A percentile compares a stretch with the other conserved stretches of the same genome.
phyloP scores from a whole-genome alignment of 2,797 vertebrate genomes.

The Heteromormyrus szaboi region DNA sequence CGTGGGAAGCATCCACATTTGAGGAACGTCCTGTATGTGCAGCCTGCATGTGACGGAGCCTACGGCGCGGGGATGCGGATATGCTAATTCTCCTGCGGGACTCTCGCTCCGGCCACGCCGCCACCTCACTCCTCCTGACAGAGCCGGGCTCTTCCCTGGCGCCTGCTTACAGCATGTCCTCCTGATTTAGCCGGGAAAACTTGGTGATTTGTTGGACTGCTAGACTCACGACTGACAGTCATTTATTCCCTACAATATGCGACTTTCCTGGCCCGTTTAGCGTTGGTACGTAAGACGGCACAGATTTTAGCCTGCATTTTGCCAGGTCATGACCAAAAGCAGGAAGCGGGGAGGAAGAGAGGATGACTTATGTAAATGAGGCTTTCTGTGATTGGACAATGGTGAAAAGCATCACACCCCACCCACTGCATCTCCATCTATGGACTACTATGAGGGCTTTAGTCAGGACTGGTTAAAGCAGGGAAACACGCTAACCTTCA shows the following conservation, averaged over 20 bases:
- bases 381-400: background rate
- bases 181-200: background rate
- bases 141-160: background rate
- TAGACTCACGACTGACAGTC: background rate
- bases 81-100: conserved; percentile 7
- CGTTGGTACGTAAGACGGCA: background rate
- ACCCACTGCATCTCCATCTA: background rate
- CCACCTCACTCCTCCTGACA: background rate
- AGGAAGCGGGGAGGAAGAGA: background rate
- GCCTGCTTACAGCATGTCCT: background rate
- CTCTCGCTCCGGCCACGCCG: background rate
- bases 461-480: background rate
- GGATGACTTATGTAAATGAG: background rate
- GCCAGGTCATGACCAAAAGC: background rate
- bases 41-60: background rate
- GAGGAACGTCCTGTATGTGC: background rate
- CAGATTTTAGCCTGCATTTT: background rate
- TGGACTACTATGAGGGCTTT: background rate
- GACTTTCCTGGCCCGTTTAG: background rate
- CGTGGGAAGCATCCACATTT: background rate
- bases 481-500: background rate
- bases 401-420: background rate
- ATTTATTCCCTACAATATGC: background rate
- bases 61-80: background rate
- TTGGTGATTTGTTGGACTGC: background rate